Conservation (phyloP, 2,888 invertebrate species). For the Parelbella ahira region DNA sequence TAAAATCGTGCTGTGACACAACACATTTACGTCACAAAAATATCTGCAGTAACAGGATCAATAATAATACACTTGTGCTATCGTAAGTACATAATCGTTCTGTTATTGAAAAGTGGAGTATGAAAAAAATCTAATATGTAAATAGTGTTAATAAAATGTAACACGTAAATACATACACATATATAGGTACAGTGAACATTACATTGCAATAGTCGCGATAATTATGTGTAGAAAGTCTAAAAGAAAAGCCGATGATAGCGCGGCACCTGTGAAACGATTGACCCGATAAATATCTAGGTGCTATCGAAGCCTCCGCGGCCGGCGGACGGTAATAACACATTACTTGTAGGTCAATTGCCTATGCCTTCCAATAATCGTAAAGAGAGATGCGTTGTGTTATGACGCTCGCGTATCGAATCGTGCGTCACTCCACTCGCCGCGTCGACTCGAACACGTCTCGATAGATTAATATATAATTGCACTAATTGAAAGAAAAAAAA, state of each 20-base stretch:
- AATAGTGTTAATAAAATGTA: too few relatives aligned
- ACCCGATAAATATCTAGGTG: constrained; percentile 52
- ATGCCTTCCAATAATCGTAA: constrained; percentile 57
- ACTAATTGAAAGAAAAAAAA: background rate
- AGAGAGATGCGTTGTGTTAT: constrained; percentile 42
- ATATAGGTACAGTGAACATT: background rate
- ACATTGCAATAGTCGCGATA: constrained; percentile 11
- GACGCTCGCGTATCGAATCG: constrained; percentile 34
- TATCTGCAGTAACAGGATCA: too few relatives aligned
- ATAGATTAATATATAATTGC: constrained; percentile 10
- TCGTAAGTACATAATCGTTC: too few relatives aligned
- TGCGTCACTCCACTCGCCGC: constrained; percentile 16
- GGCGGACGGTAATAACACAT: constrained; percentile 54
- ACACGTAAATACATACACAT: background rate
- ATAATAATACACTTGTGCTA: too few relatives aligned
- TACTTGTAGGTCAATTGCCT: constrained; percentile 65
- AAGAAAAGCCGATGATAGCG: constrained; percentile 58
- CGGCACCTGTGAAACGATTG: constrained; percentile 49
- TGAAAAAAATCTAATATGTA: too few relatives aligned
- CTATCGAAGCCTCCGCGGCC: constrained; percentile 45
- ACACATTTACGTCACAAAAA: too few relatives aligned
- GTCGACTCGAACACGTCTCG: constrained; percentile 1
- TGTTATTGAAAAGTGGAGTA: too few relatives aligned
- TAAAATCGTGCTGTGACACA: too few relatives aligned
- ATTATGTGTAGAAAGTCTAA: constrained; percentile 61